A percentile compares a stretch with the other conserved stretches of the same genome.
Conservation (phyloP, 2,113 vertebrate genomes). For the Gallinago jamesoni region DNA sequence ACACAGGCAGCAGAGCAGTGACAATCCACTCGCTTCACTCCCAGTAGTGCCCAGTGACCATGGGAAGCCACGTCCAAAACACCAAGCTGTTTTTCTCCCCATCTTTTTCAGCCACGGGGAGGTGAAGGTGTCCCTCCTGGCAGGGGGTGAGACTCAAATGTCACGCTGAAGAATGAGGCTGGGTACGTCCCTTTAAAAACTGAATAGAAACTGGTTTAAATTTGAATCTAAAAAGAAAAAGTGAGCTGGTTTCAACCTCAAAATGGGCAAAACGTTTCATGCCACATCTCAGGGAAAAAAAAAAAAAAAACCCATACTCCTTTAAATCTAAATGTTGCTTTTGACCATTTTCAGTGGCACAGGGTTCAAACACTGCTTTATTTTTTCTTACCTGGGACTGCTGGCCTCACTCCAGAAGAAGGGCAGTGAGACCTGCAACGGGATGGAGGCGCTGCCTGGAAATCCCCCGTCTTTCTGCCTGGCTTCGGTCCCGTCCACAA, state of each 20-base stretch:
- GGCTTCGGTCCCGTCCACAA: background rate
- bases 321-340: background rate
- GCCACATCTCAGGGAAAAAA: background rate
- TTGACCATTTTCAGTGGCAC: background rate
- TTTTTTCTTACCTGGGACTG: background rate
- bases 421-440: background rate
- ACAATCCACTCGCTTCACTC: slow-evolving; percentile 11
- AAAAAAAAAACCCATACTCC: background rate
- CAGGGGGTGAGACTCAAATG: background rate
- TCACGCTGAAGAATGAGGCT: background rate
- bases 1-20: background rate
- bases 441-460: background rate
- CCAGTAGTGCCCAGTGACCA: background rate
- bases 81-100: background rate
- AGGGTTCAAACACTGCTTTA: background rate
- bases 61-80: background rate
- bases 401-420: background rate
- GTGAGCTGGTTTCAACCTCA: background rate
- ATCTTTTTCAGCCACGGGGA: background rate
- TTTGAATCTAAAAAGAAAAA: slow-evolving; percentile 44
- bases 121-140: slow-evolving; percentile 21
- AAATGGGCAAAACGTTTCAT: background rate
- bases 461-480: background rate
- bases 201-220: slow-evolving; percentile 12
- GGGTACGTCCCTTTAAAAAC: slow-evolving; percentile 17